These are phyloP conservation scores for Antheraea mylitta DNA, from an alignment of 1,140 invertebrate genomes.

Conservation along the genomic window DNA sequence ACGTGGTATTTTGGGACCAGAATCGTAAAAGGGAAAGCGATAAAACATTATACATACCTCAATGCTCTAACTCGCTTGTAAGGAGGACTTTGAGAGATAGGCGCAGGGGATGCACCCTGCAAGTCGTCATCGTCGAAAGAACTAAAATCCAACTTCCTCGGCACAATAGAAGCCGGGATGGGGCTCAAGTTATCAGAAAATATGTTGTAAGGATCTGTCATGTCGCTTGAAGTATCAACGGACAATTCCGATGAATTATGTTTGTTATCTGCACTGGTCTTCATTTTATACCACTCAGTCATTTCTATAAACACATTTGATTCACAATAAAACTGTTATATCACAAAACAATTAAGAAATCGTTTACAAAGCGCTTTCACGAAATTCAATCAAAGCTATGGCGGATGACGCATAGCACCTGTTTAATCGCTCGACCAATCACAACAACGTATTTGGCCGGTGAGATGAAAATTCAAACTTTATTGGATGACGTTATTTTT, in stretches of 20 bases:
- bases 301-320: constrained; percentile 56
- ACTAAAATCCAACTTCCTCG: constrained; percentile 71
- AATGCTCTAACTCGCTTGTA: constrained; percentile 90
- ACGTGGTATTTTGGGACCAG: background rate
- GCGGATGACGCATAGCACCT: constrained; percentile 76
- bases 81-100: constrained; percentile 80
- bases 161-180: constrained; percentile 63
- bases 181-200: constrained; percentile 71
- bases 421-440: constrained; percentile 60
- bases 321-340: constrained; percentile 45
- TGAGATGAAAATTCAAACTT: constrained; percentile 52
- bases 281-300: constrained; percentile 70
- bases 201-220: constrained; percentile 67
- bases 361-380: constrained; percentile 48
- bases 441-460: constrained; percentile 56
- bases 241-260: constrained; percentile 67
- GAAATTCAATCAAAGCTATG: constrained; percentile 63
- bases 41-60: constrained; percentile 52
- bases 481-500: constrained; percentile 60
- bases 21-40: background rate
- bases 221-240: constrained; percentile 65
- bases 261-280: constrained; percentile 51
- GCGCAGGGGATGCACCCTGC: constrained; percentile 46
- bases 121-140: constrained; percentile 59
- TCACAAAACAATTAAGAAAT: constrained; percentile 35